A percentile compares a stretch with the other conserved stretches of the same genome.
phyloP scores from a whole-genome alignment of 1,140 invertebrate species.

The Orius laevigatus region DNA sequence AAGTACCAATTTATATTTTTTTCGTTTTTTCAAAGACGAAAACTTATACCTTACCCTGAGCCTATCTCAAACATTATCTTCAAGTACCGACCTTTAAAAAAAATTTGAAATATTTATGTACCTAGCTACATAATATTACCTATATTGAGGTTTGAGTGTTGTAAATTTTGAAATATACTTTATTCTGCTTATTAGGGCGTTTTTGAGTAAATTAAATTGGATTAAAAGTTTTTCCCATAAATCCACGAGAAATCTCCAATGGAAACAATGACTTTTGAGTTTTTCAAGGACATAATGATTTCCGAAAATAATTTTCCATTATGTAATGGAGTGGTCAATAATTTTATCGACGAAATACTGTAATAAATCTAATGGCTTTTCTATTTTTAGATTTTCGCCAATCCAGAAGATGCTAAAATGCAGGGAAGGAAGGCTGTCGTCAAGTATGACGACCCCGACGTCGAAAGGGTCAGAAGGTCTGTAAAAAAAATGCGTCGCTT shows the following conservation, averaged over 20 bases:
- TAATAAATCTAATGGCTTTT: neutral
- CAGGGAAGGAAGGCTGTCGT: conserved; percentile 14
- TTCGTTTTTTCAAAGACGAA: neutral
- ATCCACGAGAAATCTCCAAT: no score
- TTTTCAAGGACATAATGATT: neutral
- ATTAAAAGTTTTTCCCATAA: no score
- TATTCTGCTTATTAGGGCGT: no score
- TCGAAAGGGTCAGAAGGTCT: conserved; percentile 23
- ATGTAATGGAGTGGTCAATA: neutral
- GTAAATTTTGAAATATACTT: no score
- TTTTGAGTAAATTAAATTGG: no score
- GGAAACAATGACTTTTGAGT: no score
- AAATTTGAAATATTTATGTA: neutral
- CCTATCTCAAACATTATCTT: neutral
- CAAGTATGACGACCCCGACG: conserved; percentile 22
- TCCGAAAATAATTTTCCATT: neutral
- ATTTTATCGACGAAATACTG: neutral
- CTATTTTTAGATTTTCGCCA: conserved; percentile 19
- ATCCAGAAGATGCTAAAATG: conserved; percentile 18
- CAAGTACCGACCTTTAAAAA: neutral
- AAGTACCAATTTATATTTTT: conserved; percentile 9
- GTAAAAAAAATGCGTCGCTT: neutral
- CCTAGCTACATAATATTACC: neutral
- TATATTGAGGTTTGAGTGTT: neutral
- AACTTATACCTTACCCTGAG: neutral